phyloP scores from a whole-genome alignment of 2,113 vertebrate species.

The Redunca redunca region DNA sequence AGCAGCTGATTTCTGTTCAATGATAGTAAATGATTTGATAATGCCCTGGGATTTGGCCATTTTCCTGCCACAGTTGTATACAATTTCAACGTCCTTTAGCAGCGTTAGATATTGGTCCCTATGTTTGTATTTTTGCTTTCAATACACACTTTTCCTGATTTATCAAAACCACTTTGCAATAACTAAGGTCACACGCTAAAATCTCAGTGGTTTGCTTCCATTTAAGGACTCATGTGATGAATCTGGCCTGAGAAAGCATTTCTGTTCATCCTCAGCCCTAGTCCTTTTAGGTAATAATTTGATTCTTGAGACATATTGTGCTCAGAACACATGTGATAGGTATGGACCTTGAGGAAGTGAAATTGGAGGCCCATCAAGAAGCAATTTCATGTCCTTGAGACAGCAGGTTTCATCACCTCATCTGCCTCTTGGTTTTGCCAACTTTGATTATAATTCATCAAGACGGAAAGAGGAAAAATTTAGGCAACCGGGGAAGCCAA shows the following conservation, averaged over 20 bases:
- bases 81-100: not conserved
- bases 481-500: not conserved
- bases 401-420: not conserved
- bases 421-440: not conserved
- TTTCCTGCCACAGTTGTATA: not conserved
- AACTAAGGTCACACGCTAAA: not conserved
- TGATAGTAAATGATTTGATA: not conserved
- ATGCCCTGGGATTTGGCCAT: not conserved
- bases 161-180: not conserved
- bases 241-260: not conserved
- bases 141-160: not conserved
- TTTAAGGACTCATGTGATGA: not conserved
- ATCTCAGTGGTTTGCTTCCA: not conserved
- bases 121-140: not conserved
- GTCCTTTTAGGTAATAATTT: not conserved
- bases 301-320: not conserved
- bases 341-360: not conserved
- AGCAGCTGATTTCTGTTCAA: not conserved
- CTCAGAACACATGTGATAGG: not conserved
- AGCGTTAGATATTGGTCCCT: not conserved
- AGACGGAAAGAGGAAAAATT: not conserved
- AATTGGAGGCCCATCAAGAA: not conserved
- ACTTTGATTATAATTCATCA: not conserved
- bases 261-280: not conserved
- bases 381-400: not conserved